phyloP scores from a whole-genome alignment of 2,113 vertebrate genomes.

The Emberiza fucata region DNA sequence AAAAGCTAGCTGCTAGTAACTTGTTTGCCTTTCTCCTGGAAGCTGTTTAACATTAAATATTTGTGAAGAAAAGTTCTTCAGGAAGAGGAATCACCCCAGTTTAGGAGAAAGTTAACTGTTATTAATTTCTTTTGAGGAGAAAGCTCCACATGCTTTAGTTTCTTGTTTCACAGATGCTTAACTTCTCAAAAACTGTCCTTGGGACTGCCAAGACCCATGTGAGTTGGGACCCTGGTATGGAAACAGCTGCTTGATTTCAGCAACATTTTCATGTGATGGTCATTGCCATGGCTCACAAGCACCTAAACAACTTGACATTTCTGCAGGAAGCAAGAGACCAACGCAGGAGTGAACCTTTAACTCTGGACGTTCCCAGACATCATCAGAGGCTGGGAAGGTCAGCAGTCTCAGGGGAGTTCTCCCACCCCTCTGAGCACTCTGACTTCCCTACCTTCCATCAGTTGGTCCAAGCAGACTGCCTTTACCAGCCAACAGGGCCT shows the following conservation, averaged over 20 bases:
- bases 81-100: not conserved
- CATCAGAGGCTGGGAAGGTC: not conserved
- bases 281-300: not conserved
- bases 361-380: accelerated
- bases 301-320: not conserved
- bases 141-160: not conserved
- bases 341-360: not conserved
- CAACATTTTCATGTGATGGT: accelerated
- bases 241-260: not conserved
- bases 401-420: accelerated
- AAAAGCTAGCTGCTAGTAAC: not conserved
- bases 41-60: not conserved
- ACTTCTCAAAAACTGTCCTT: not conserved
- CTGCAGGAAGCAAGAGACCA: not conserved
- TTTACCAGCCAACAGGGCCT: not conserved
- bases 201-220: not conserved
- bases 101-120: not conserved
- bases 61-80: not conserved
- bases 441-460: not conserved
- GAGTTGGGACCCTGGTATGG: not conserved
- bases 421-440: not conserved
- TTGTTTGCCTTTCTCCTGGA: not conserved
- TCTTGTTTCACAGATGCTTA: not conserved
- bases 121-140: not conserved
- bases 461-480: not conserved